Percentiles rank a stretch among this genome's conserved stretches.
These are phyloP conservation scores for Emydocephalus ijimae DNA, from an alignment of 2,113 vertebrate species.

Conservation along the genomic window DNA sequence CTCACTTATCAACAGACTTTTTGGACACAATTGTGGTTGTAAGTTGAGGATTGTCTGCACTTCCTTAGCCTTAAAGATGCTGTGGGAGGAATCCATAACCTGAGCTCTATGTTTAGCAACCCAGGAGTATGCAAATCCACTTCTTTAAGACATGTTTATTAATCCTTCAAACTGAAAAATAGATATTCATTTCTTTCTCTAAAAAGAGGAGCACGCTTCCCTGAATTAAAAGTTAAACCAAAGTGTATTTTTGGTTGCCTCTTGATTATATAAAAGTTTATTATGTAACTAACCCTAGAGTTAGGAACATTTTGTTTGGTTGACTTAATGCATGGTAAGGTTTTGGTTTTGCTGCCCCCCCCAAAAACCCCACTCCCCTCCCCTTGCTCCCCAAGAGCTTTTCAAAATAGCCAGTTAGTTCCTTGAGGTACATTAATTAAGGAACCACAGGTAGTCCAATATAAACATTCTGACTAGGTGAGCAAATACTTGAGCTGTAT, in stretches of 20 bases:
- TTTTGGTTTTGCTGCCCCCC: neutral
- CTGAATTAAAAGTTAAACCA: constrained; percentile 56
- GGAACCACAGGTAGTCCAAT: constrained; percentile 43
- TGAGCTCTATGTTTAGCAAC: neutral
- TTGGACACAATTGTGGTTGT: too few relatives aligned
- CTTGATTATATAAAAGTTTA: constrained; percentile 59
- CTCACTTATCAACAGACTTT: too few relatives aligned
- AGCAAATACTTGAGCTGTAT: neutral
- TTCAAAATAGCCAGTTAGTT: neutral
- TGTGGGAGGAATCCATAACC: neutral
- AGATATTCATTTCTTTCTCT: neutral
- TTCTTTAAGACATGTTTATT: neutral
- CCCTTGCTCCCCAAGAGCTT: neutral
- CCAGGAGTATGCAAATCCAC: too few relatives aligned
- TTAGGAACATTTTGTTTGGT: constrained; percentile 39
- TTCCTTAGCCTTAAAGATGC: neutral
- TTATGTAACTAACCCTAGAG: constrained; percentile 59
- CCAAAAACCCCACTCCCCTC: neutral
- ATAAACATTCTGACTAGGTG: constrained; percentile 39
- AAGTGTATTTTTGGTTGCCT: constrained; percentile 66
- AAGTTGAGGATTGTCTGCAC: neutral
- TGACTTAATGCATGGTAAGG: neutral
- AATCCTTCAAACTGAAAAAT: neutral
- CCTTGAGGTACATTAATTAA: constrained; percentile 26
- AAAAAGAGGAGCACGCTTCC: constrained; percentile 39